These are phyloP conservation scores for Microtus pennsylvanicus DNA, from an alignment of 2,113 vertebrate species.

Conservation along the genomic window DNA sequence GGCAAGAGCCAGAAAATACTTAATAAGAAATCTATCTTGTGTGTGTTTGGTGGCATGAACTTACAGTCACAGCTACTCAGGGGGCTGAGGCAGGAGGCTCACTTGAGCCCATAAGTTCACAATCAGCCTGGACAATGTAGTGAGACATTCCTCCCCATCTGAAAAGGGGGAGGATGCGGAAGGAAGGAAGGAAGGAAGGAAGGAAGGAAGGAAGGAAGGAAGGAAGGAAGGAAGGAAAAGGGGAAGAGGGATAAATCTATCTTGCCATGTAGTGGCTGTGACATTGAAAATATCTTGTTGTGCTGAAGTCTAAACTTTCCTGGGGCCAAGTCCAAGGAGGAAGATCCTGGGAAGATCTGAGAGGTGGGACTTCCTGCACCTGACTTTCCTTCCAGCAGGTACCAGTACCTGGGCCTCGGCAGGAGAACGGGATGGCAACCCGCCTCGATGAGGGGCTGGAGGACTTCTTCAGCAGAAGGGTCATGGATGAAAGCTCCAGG, in stretches of 20 bases:
- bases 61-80: not conserved
- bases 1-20: not conserved
- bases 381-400: constrained; percentile 64
- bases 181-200: not conserved
- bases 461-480: constrained; percentile 94
- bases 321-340: not conserved
- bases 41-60: not conserved
- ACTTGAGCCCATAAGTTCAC: not conserved
- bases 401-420: constrained; percentile 74
- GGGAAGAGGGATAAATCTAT: no score
- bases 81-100: not conserved
- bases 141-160: not conserved
- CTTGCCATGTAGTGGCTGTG: not conserved
- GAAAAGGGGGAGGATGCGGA: not conserved
- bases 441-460: constrained; percentile 93
- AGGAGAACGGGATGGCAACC: constrained; percentile 90
- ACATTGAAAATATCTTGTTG: not conserved
- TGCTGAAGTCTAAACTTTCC: not conserved
- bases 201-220: no score
- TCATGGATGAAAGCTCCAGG: constrained; percentile 91
- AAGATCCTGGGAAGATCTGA: not conserved
- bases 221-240: not conserved
- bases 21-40: not conserved
- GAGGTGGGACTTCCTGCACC: not conserved
- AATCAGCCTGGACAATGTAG: not conserved